Evolutionary conservation across 2,888 invertebrate genomes (phyloP).

Genomic region (Tachina fera): DNA sequence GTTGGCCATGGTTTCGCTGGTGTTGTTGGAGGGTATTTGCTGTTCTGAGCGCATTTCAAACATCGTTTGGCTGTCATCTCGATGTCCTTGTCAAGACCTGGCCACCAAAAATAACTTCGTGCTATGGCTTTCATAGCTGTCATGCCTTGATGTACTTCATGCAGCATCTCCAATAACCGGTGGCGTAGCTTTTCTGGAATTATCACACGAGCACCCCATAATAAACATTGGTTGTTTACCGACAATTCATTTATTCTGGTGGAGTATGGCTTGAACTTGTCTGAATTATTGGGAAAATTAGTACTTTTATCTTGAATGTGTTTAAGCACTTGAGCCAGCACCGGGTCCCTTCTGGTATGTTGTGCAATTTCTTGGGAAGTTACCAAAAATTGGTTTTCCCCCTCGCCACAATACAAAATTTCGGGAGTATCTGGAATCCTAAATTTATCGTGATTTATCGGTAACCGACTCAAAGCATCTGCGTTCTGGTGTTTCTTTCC

Average conservation of each 20-base stretch:
- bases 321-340: conserved; percentile 22
- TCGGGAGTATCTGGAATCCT: conserved; percentile 34
- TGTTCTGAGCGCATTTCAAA: conserved; percentile 36
- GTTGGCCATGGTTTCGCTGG: conserved; percentile 41
- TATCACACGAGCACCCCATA: conserved; percentile 47
- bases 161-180: too few species aligned
- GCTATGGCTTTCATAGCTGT: conserved; percentile 55
- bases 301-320: conserved; percentile 28
- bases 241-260: conserved; percentile 42
- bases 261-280: conserved; percentile 16
- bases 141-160: conserved; percentile 49
- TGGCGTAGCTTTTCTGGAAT: too few species aligned
- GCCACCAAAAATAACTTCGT: conserved; percentile 64
- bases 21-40: conserved; percentile 45
- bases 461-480: conserved; percentile 47
- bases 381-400: conserved; percentile 43
- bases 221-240: conserved; percentile 40
- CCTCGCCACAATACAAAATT: conserved; percentile 34
- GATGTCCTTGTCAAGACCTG: conserved; percentile 38
- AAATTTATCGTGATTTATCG: not conserved
- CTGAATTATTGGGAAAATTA: conserved; percentile 34
- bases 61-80: conserved; percentile 42
- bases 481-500: conserved; percentile 37
- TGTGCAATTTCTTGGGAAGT: conserved; percentile 39
- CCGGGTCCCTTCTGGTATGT: conserved; percentile 12